Evolutionary conservation across 2,888 invertebrate species (phyloP), one percentile per base, ranked within the genome.

Genomic region (Parapristionchus giblindavisi): DNA sequence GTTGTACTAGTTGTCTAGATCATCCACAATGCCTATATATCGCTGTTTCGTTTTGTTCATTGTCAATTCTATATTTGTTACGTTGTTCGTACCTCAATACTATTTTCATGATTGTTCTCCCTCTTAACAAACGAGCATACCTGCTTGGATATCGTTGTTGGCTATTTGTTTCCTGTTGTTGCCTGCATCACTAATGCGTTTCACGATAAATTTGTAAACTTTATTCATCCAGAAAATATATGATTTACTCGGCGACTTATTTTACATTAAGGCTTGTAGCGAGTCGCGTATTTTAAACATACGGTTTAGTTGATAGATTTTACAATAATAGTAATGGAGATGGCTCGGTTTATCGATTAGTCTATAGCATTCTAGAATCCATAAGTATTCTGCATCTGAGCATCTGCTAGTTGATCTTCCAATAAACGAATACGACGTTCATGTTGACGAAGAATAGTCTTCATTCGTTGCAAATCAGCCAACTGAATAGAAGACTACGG

Each of bases 351-450:
- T 48, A 48, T 11, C 14, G 48, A 48, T 11, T 21, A 48, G 48
- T 14, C 48, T 48, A 48, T 11, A 48, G 48, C 21, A 48, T 11
- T 48, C 38, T 54, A 79, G 61, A 80, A 70, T 34, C 77, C 80
- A 68, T 81, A 85, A 24, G 85, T 81, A 79, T 87, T 81, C 58
- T 76, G 78, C 85, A 85, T 85, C 34, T 83, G 80, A 1, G 73
- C 65, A 40, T 88, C 88, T 38, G 85, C 85, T 36, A 85, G 75
- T 21, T 82, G 82, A 51, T 87, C 87, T 70, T 88, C 88, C 43
- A 88, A 79, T 66, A 83, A 78, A 29, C 88, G 83, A 56, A 88
- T 87, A 52, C 88, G 77, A 11, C 88, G 77, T 72, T 88, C 88
- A 73, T 88, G 88, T 70, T 87, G 84, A 21, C 87, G 78, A 36